Conservation (phyloP, 2,113 vertebrate genomes). For the Corythornis vintsioides region DNA sequence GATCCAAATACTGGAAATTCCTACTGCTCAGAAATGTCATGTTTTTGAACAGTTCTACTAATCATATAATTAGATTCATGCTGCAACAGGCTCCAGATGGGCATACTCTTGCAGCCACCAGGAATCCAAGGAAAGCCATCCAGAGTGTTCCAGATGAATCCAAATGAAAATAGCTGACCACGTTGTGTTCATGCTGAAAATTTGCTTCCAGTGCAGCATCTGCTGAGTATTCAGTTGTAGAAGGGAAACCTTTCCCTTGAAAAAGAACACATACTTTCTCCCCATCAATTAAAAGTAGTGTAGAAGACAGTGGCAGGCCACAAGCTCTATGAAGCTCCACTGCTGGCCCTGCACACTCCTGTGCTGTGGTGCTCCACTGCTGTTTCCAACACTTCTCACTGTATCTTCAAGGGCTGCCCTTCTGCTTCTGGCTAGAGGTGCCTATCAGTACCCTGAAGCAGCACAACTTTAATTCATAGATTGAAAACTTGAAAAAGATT, state of each 20-base stretch:
- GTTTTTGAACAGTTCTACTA: not conserved
- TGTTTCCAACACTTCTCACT: not conserved
- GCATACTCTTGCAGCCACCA: not conserved
- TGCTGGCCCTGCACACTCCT: not conserved
- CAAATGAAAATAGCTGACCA: not conserved
- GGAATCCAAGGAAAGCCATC: not conserved
- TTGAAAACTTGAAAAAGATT: not conserved
- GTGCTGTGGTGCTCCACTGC: accelerated
- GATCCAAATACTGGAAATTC: not conserved
- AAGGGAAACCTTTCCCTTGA: not conserved
- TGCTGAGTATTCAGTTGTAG: not conserved
- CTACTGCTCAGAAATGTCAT: not conserved
- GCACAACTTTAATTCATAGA: not conserved
- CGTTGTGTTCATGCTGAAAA: not conserved
- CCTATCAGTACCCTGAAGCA: not conserved
- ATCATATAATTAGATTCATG: not conserved
- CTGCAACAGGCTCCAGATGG: not conserved
- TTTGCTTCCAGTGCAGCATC: not conserved
- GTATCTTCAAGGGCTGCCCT: not conserved
- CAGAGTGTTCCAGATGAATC: not conserved
- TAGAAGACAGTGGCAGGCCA: not conserved
- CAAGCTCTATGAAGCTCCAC: not conserved
- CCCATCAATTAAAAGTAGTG: not conserved
- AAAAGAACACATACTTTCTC: not conserved
- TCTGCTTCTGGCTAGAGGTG: not conserved